Conservation (phyloP, 2,113 vertebrate genomes). For the Eonycteris spelaea region DNA sequence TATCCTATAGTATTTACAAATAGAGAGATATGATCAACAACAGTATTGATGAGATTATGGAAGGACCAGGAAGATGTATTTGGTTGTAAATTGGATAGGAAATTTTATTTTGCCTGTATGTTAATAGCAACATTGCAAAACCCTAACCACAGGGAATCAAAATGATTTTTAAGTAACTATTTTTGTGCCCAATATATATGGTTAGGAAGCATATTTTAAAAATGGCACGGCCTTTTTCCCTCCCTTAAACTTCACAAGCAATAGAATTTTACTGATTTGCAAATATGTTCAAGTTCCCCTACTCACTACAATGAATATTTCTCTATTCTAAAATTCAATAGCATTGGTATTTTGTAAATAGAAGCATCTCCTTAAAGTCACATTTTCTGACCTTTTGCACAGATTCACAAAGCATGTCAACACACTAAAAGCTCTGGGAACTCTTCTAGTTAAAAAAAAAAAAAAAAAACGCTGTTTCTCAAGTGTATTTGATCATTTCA, state of each 20-base stretch:
- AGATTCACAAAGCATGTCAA: background rate
- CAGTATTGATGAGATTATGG: background rate
- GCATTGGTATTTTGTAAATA: background rate
- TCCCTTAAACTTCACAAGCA: background rate
- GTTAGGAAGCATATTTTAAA: background rate
- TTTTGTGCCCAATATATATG: background rate
- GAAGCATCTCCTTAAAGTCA: background rate
- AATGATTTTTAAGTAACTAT: slow-evolving; percentile 9
- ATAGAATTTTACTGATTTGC: background rate
- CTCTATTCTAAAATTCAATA: background rate
- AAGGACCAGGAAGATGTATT: background rate
- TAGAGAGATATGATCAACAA: slow-evolving; percentile 26
- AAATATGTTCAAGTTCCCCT: background rate
- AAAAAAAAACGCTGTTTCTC: background rate
- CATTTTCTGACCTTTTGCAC: background rate
- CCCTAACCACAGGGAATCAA: background rate
- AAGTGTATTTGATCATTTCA: background rate
- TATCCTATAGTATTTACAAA: slow-evolving; percentile 47
- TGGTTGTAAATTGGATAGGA: slow-evolving; percentile 2
- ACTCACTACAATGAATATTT: background rate
- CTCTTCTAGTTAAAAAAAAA: background rate
- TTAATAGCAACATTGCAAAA: background rate
- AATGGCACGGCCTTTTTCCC: background rate
- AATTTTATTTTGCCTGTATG: slow-evolving; percentile 19
- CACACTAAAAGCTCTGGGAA: background rate